These are phyloP conservation scores for Pituophis catenifer DNA, from an alignment of 2,113 vertebrate genomes.

Conservation along the genomic window DNA sequence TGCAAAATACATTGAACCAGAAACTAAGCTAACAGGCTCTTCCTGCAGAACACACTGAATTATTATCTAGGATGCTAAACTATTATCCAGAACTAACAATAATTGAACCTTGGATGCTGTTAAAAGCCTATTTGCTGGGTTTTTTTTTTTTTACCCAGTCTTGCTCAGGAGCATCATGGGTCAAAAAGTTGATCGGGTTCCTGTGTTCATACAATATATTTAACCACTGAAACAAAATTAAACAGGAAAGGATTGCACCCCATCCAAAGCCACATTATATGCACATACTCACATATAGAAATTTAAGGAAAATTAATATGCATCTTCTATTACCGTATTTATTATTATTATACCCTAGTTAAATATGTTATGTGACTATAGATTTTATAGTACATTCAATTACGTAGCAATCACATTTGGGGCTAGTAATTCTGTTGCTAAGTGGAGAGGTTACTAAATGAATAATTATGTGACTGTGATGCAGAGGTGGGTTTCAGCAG, in stretches of 20 bases:
- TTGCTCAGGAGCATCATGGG: not conserved
- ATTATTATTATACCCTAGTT: not conserved
- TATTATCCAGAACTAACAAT: not conserved
- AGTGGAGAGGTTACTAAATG: not conserved
- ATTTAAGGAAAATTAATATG: not conserved
- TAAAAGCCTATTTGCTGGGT: not conserved
- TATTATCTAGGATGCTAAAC: not conserved
- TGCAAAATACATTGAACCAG: not conserved
- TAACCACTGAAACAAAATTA: not conserved
- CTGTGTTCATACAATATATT: not conserved
- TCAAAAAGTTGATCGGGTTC: not conserved
- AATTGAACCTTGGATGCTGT: not conserved
- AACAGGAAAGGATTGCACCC: not conserved
- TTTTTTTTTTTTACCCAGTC: not conserved
- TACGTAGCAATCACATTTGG: not conserved
- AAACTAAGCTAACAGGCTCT: not conserved
- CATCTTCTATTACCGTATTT: not conserved
- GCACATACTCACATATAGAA: not conserved
- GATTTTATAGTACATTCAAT: not conserved
- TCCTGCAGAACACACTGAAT: not conserved
- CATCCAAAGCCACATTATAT: not conserved
- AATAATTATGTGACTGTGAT: not conserved
- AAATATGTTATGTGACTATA: not conserved
- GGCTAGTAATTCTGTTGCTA: not conserved
- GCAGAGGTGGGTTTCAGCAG: too few relatives aligned